Conservation (phyloP, 92 coral and sea anemone genomes). For the Zoanthus sansibaricus region DNA sequence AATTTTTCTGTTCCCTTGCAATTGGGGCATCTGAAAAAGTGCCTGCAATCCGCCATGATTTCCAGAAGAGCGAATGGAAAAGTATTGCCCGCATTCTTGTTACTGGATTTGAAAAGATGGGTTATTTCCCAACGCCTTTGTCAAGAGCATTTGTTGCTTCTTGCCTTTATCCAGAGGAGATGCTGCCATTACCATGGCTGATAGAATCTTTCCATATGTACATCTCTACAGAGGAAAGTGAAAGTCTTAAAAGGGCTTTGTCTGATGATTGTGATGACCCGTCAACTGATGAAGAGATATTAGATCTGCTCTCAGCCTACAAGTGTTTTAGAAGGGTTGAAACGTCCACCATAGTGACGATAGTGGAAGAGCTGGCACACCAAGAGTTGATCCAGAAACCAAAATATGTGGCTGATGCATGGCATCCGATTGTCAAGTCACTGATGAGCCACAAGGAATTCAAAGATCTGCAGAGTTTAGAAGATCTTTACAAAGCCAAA, state of each 20-base stretch:
- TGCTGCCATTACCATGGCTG: constrained; percentile 12
- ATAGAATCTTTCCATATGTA: constrained; percentile 35
- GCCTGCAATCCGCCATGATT: constrained; percentile 67
- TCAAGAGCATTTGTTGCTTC: constrained; percentile 54
- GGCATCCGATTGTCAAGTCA: constrained; percentile 34
- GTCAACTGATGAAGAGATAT: constrained; percentile 39
- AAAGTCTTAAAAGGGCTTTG: constrained; percentile 28
- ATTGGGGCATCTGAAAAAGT: constrained; percentile 56
- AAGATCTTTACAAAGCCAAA: constrained; percentile 18
- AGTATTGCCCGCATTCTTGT: constrained; percentile 63
- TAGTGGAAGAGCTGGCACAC: not conserved
- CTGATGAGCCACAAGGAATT: constrained; percentile 26
- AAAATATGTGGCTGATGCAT: constrained; percentile 24
- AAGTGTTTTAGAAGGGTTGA: constrained; percentile 33
- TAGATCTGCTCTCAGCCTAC: constrained; percentile 44
- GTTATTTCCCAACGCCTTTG: constrained; percentile 53
- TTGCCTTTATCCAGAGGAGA: constrained; percentile 4
- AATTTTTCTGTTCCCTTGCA: constrained; percentile 36
- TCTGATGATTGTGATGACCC: constrained; percentile 45
- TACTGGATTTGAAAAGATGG: constrained; percentile 43
- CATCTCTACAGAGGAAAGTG: constrained; percentile 49
- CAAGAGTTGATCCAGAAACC: constrained; percentile 42
- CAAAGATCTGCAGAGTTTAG: constrained; percentile 4
- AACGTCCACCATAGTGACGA: not conserved
- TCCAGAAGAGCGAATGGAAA: constrained; percentile 60